Conservation (phyloP, 1,140 invertebrate species). For the Drosophila willistoni region DNA sequence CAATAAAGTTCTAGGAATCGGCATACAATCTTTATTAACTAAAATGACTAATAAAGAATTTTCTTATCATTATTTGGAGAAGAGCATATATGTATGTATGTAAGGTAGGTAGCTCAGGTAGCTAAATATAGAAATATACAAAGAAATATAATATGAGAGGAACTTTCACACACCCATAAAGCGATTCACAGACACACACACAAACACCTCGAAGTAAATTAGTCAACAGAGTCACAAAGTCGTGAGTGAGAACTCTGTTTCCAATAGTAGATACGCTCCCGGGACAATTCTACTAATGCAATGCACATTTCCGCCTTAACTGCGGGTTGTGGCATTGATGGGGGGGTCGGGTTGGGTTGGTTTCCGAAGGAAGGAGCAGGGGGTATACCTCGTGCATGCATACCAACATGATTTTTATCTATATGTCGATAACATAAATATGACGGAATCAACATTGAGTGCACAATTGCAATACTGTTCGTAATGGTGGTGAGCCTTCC, state of each 20-base stretch:
- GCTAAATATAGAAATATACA: neutral
- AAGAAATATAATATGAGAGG: conserved; percentile 25
- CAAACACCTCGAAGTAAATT: conserved; percentile 52
- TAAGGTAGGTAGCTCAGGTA: conserved; percentile 12
- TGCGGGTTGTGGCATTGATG: conserved; percentile 51
- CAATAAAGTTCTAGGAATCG: conserved; percentile 31
- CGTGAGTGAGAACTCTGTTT: conserved; percentile 2
- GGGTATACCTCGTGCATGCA: conserved; percentile 16
- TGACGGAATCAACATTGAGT: conserved; percentile 60
- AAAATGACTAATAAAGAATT: conserved; percentile 43
- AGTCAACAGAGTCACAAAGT: conserved; percentile 60
- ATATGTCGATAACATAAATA: conserved; percentile 74
- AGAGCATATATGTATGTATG: conserved; percentile 10
- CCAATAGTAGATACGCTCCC: conserved; percentile 17
- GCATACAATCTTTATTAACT: conserved; percentile 41
- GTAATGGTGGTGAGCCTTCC: neutral
- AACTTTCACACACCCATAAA: conserved; percentile 32
- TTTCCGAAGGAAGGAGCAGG: neutral
- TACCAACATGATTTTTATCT: conserved; percentile 77
- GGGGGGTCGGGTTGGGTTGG: conserved; percentile 29
- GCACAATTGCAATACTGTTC: conserved; percentile 70
- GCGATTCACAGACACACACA: conserved; percentile 33
- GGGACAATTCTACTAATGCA: conserved; percentile 74
- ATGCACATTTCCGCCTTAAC: conserved; percentile 70
- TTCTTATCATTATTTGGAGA: conserved; percentile 45